Percentiles rank a stretch among this genome's conserved stretches.
These are phyloP conservation scores for Rhinolophus ferrumequinum DNA, from an alignment of 2,113 vertebrate species.

Conservation along the genomic window DNA sequence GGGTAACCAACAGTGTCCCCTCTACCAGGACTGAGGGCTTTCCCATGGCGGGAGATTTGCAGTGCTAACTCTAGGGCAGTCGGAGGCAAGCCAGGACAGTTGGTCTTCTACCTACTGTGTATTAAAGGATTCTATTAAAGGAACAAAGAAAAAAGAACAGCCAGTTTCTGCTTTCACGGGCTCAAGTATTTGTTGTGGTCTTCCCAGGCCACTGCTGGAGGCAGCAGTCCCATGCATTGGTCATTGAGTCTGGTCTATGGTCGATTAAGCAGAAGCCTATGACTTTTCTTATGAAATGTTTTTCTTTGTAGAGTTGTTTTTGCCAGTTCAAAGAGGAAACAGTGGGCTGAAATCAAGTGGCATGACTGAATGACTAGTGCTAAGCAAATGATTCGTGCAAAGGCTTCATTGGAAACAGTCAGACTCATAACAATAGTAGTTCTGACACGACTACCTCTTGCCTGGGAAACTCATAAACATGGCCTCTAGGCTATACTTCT, in stretches of 20 bases:
- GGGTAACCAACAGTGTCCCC: background rate
- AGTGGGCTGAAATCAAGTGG: conserved; percentile 42
- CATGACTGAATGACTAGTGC: conserved; percentile 24
- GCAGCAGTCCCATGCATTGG: background rate
- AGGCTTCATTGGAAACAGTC: conserved; percentile 48
- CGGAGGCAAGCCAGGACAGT: background rate
- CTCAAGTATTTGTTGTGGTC: background rate
- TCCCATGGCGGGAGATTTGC: background rate
- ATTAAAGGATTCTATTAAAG: background rate
- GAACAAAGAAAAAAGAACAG: background rate
- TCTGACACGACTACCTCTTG: conserved; percentile 26
- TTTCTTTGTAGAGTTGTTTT: conserved; percentile 54
- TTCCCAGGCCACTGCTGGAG: background rate
- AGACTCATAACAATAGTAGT: conserved; percentile 30
- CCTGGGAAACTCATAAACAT: conserved; percentile 52
- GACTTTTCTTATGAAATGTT: conserved; percentile 16
- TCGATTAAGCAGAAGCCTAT: background rate
- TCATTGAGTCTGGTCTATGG: background rate
- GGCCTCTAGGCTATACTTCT: conserved; percentile 16
- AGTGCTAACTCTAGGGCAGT: background rate
- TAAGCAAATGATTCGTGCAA: conserved; percentile 52
- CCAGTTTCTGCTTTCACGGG: background rate
- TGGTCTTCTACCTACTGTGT: no score
- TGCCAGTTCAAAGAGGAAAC: conserved; percentile 59
- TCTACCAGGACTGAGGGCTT: background rate